A percentile compares a stretch with the other conserved stretches of the same genome.
These are phyloP conservation scores for Listrodromus nycthemerus DNA, from an alignment of 2,888 invertebrate species.

Conservation along the genomic window DNA sequence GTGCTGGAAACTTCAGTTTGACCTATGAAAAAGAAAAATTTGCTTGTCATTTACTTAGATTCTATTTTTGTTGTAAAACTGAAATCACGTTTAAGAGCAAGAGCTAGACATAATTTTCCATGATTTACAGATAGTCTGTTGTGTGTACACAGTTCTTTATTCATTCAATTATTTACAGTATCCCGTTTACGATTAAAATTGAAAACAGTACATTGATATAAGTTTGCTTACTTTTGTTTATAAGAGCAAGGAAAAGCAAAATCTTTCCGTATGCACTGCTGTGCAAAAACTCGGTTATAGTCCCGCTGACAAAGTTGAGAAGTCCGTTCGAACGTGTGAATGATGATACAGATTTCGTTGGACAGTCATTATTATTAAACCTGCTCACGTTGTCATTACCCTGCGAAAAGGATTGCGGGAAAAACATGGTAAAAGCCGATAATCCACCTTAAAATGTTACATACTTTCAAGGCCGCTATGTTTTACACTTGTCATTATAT, in stretches of 20 bases:
- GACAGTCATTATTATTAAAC: constrained; percentile 9
- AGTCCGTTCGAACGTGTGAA: not conserved
- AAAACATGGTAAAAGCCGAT: constrained; percentile 3
- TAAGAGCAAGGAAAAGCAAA: not conserved
- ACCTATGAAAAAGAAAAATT: not conserved
- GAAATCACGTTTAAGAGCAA: not conserved
- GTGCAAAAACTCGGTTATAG: not conserved
- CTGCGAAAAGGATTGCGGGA: not conserved
- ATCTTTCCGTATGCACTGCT: not conserved
- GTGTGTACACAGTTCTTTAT: not conserved
- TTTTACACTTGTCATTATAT: constrained; percentile 40
- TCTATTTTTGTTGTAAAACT: not conserved
- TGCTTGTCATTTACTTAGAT: not conserved
- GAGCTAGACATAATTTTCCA: not conserved
- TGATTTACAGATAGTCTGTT: not conserved
- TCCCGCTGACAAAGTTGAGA: not conserved
- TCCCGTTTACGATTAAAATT: not conserved
- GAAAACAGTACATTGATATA: not conserved
- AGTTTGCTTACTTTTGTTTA: not conserved
- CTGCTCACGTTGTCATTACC: constrained; percentile 1
- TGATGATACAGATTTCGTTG: not conserved
- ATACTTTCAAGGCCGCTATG: constrained; percentile 30
- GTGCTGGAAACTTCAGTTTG: too few species aligned
- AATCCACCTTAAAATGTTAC: constrained; percentile 22
- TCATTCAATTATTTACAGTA: not conserved